Base-by-base conservation (phyloP, 2,113 vertebrate species). In the Toxostoma redivivum region DNA sequence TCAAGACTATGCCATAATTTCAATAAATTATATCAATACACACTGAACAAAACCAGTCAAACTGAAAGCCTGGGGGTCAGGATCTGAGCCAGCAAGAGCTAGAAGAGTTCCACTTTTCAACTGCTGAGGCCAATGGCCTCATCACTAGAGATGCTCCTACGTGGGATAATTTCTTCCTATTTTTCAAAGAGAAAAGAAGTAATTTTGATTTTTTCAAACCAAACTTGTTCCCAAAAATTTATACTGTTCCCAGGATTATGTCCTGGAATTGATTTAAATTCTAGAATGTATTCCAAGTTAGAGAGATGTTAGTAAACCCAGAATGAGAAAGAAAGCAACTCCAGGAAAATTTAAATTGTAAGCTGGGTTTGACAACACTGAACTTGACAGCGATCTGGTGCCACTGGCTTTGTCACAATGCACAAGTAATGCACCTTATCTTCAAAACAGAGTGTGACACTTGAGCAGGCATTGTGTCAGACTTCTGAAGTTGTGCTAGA, bases 11-110 rank as follows among this genome's bases (percentile, higher is more conserved):
- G 2, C 27, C 33, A 30, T 91, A 53, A 93, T 88, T 95, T 86
- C 64, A 92, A 16, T 73, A 88, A 80, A 57, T 72, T 90, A 3
- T 69, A 96, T 90, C 92, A 93, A 86, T 86, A 64, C 31, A 93
- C 33, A 33, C 12, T 74, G 93, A 88, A 90, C 62, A 93, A 93
- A 88, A 83, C 11, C 74, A 91, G 51, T 70, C 82, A 79, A 64
- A 94, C 25, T 77, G 76, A 94, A 88, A 86, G 72, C 81, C 92
- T 82, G 25, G 13, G 60, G 90, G 88, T 16, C 51, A 93, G 64
- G 40, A 90, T 70, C 35, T 66, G 62, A 87, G 64, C 28, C 85
- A 77, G 38, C 7, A 37, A 0, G 0, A 93, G 44, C 47, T 51
- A 92, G 27, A 81, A 96, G 50, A 88, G 72, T 51, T 83, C 20